phyloP scores from a whole-genome alignment of 2,888 invertebrate species.

The Eustalomyia histrio region DNA sequence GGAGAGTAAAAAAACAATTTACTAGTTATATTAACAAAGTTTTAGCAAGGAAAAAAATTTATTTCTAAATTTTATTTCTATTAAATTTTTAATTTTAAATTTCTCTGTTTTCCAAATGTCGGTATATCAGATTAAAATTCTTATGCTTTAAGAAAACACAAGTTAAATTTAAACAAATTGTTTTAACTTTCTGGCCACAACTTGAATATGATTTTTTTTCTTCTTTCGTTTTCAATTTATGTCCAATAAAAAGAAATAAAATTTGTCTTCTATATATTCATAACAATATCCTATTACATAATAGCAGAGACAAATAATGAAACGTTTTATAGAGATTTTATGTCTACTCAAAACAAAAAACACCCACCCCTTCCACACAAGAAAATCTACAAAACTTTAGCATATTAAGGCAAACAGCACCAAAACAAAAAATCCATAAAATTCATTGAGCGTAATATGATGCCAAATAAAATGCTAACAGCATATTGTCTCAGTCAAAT shows the following conservation, averaged over 20 bases:
- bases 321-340: slow-evolving; percentile 49
- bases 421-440: slow-evolving; percentile 43
- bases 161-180: neutral
- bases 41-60: too few species aligned
- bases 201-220: neutral
- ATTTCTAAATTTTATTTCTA: too few species aligned
- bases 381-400: neutral
- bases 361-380: neutral
- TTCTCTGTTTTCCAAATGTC: neutral
- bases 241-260: slow-evolving; percentile 13
- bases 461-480: slow-evolving; percentile 47
- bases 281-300: slow-evolving; percentile 23
- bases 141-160: neutral
- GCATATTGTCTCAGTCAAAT: slow-evolving; percentile 47
- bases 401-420: slow-evolving; percentile 9
- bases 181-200: slow-evolving; percentile 10
- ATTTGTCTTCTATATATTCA: slow-evolving; percentile 11
- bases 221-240: neutral
- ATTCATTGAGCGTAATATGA: slow-evolving; percentile 56
- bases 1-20: too few species aligned
- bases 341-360: neutral
- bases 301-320: slow-evolving; percentile 40
- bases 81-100: too few species aligned
- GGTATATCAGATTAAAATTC: too few species aligned
- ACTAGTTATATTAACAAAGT: too few species aligned